phyloP scores from a whole-genome alignment of 2,113 vertebrate genomes.

The Rhabdomys dilectus region DNA sequence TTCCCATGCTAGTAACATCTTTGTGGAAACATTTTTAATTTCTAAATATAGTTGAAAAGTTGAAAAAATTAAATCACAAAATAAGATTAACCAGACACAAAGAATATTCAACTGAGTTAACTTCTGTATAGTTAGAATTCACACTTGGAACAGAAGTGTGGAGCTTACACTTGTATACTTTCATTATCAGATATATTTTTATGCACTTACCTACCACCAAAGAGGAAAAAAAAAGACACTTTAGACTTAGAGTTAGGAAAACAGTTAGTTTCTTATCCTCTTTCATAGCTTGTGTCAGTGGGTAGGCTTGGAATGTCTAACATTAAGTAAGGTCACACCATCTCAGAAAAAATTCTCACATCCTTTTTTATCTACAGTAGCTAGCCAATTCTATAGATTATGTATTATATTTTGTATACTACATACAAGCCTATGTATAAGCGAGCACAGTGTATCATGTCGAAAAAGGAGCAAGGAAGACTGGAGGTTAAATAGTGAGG shows the following conservation, averaged over 20 bases:
- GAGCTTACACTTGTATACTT: neutral
- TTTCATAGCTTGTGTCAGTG: no score
- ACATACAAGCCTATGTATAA: neutral
- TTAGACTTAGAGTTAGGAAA: neutral
- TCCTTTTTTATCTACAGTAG: neutral
- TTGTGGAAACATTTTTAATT: neutral
- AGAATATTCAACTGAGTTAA: neutral
- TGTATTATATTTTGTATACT: neutral
- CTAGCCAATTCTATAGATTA: neutral
- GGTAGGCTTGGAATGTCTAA: no score
- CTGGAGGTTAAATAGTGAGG: neutral
- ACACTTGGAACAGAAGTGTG: neutral
- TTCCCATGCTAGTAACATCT: neutral
- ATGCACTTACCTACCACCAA: neutral
- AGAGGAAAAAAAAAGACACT: neutral
- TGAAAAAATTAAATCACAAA: neutral
- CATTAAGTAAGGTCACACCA: neutral
- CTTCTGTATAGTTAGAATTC: neutral
- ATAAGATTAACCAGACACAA: neutral
- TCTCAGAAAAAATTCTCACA: neutral
- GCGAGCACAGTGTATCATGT: neutral
- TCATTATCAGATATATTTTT: neutral
- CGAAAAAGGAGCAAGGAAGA: neutral
- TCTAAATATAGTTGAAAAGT: neutral
- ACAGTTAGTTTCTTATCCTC: neutral